Evolutionary conservation across 2,113 vertebrate genomes (phyloP).

Genomic region (Gadus chalcogrammus): DNA sequence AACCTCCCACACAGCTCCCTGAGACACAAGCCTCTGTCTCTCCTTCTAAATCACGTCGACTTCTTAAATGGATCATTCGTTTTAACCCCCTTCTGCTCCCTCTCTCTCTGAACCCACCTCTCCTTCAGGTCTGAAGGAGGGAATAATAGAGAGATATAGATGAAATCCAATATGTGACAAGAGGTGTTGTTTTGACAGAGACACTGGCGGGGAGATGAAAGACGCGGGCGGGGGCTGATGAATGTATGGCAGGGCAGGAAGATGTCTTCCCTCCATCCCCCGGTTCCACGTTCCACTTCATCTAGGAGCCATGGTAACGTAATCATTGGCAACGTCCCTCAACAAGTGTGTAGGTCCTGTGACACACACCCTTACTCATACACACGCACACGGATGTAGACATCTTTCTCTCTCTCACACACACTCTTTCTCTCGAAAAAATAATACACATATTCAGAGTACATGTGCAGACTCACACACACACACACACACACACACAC

Average conservation of each 20-base stretch:
- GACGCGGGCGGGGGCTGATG: constrained; percentile 58
- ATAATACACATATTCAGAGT: too few species aligned
- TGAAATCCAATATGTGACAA: constrained; percentile 53
- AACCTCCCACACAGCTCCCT: too few species aligned
- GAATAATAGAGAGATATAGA: constrained; percentile 26
- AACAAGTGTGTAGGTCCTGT: not conserved
- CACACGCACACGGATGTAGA: too few species aligned
- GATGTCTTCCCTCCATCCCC: constrained; percentile 60
- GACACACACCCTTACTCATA: too few species aligned
- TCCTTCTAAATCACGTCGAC: not conserved
- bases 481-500: constrained; percentile 2
- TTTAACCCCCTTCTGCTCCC: constrained; percentile 8
- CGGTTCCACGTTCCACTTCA: constrained; percentile 59
- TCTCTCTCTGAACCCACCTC: constrained; percentile 23
- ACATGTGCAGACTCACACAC: not conserved
- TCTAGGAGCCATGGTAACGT: constrained; percentile 53
- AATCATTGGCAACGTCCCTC: constrained; percentile 56
- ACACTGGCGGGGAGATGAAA: constrained; percentile 18
- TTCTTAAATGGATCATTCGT: too few species aligned
- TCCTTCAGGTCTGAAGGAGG: not conserved
- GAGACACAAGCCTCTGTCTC: too few species aligned
- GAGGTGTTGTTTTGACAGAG: constrained; percentile 64
- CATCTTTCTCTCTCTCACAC: not conserved
- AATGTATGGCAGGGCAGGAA: constrained; percentile 63
- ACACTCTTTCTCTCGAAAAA: too few species aligned